These are phyloP conservation scores for Parus major DNA, from an alignment of 2,113 vertebrate species.

Conservation along the genomic window DNA sequence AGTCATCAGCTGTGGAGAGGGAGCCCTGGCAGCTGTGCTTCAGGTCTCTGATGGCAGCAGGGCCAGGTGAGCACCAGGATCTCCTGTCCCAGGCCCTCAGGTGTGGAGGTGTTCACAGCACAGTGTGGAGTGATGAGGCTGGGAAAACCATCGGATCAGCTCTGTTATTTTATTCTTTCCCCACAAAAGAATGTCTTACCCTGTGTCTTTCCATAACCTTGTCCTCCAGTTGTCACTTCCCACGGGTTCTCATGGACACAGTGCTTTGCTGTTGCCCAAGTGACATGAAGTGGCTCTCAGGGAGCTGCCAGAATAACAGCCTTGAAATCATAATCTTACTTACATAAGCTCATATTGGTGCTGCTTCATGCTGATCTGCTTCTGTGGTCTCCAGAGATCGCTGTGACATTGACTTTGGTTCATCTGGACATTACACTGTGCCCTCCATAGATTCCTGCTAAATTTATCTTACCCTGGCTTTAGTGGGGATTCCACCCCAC, in stretches of 20 bases:
- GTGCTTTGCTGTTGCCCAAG: not conserved
- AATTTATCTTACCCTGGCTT: not conserved
- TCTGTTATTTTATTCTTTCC: not conserved
- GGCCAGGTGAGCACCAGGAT: not conserved
- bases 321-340: constrained; percentile 40
- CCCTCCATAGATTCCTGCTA: not conserved
- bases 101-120: not conserved
- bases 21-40: not conserved
- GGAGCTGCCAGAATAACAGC: not conserved
- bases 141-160: accelerated
- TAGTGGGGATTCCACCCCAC: not conserved
- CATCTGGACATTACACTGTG: not conserved
- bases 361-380: not conserved
- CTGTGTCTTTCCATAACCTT: not conserved
- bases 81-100: accelerated
- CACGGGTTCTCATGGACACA: not conserved
- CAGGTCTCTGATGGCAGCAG: accelerated
- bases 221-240: not conserved
- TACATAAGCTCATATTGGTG: not conserved
- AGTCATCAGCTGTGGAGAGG: not conserved
- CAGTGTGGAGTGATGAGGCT: not conserved
- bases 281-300: not conserved
- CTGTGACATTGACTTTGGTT: not conserved
- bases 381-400: not conserved
- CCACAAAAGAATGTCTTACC: not conserved